Base-by-base conservation (phyloP, 2,797 vertebrate genomes). In the Liparis tanakae region DNA sequence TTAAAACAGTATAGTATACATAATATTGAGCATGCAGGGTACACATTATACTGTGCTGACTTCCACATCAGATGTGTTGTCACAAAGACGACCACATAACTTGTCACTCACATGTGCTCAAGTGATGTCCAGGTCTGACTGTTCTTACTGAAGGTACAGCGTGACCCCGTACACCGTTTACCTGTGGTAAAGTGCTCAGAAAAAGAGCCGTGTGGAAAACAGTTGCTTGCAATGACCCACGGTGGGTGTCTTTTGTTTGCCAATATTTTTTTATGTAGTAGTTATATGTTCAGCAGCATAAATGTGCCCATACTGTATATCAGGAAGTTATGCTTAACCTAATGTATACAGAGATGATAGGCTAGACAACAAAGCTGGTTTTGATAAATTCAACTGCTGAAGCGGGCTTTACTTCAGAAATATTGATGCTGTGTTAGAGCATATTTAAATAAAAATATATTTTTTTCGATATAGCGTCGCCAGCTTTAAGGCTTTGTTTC, bases 261-360 rank as follows among this genome's bases (percentile, higher is more conserved):
- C 36, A 41, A 39, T 44, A 39, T 58, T 58, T 54, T 22, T 54
- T 57, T 62, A n/a, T 62, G 33, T 33, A n/a, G n/a, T 18, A 7
- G 22, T 63, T 22, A 20, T 67, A 15, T 74, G 56, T 67, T 63
- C 37, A 41, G 36, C 12, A 33, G 14, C 7, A 14, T 53, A 20
- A 63, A 58, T 63, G 8, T 76, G 30, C 39, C 48, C 54, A 37
- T 55, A 44, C 20, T 17, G 59, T 44, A 50, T 10, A 61, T 56
- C 55, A 56, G 36, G 14, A 22, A 41, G 48, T 17, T 10, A 41
- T 46, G 46, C 25, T 4, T 22, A 17, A 58, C 15, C 43, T 12
- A 33, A 51, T 58, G 33, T 39, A 30, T 54, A 46, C 46, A 34
- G 14, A 64, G 3, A 13, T 4, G 15, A 59, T 39, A 10, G 25